Evolutionary conservation across 2,113 vertebrate species (phyloP).

Genomic region (Hemibagrus wyckioides): DNA sequence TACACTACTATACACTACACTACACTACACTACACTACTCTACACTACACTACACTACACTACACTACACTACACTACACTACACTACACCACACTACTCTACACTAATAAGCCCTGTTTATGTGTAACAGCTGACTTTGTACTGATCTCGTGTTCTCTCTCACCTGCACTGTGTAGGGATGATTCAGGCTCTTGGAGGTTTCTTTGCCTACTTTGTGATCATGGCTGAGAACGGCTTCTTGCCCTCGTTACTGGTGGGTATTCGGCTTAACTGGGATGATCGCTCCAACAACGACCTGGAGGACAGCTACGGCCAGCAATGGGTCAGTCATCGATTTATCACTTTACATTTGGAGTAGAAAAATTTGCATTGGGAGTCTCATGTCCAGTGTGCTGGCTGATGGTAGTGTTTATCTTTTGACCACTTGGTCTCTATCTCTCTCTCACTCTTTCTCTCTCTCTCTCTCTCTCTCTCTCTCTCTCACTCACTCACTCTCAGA

Average conservation of each 20-base stretch:
- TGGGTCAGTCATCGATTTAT: conserved; percentile 75
- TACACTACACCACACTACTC: too few relatives aligned
- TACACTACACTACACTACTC: too few relatives aligned
- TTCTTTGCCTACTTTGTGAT: conserved; percentile 85
- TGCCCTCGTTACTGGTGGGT: conserved; percentile 76
- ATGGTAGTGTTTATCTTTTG: not conserved
- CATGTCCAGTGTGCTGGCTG: not conserved
- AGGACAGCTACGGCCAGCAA: conserved; percentile 89
- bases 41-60: too few relatives aligned
- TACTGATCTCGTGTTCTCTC: not conserved
- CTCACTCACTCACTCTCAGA: conserved; percentile 66
- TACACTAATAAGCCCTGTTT: too few relatives aligned
- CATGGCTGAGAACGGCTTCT: conserved; percentile 84
- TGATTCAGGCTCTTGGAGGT: conserved; percentile 89
- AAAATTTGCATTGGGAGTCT: too few relatives aligned
- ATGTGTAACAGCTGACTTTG: not conserved
- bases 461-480: not conserved
- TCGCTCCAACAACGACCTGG: conserved; percentile 76
- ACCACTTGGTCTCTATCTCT: not conserved
- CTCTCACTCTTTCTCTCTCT: not conserved
- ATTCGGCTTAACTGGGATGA: conserved; percentile 81
- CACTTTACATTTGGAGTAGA: too few relatives aligned
- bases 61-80: too few relatives aligned
- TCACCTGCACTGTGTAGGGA: conserved; percentile 70
- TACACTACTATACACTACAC: too few relatives aligned